A percentile compares a stretch with the other conserved stretches of the same genome.
phyloP scores from a whole-genome alignment of 2,797 vertebrate genomes.

The Bufotes viridis region DNA sequence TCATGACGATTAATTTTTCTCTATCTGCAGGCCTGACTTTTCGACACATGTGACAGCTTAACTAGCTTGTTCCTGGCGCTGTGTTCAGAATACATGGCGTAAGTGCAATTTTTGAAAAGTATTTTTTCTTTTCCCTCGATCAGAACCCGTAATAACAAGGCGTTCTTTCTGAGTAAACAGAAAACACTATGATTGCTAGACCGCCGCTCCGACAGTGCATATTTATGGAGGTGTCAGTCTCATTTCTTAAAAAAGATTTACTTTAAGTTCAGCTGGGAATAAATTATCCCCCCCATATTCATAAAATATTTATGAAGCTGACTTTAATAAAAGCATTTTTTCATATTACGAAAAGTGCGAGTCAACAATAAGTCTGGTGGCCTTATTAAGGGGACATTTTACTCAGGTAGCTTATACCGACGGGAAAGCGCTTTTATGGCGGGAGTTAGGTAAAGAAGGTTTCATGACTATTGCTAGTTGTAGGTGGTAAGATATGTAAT shows the following conservation, averaged over 20 bases:
- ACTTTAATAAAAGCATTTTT: constrained; percentile 45
- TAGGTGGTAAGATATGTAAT: constrained; percentile 1
- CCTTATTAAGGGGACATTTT: constrained; percentile 15
- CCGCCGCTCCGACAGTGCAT: not conserved
- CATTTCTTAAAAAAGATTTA: constrained; percentile 35
- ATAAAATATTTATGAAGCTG: constrained; percentile 56
- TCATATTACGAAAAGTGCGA: constrained; percentile 32
- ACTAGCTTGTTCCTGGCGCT: constrained; percentile 26
- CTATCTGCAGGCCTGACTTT: not conserved
- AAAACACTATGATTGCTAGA: constrained; percentile 16
- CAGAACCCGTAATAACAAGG: not conserved
- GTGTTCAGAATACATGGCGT: not conserved
- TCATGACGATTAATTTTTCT: constrained; percentile 2
- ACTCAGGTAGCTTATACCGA: constrained; percentile 4
- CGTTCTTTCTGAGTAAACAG: not conserved
- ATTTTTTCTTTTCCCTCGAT: not conserved
- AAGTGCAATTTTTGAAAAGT: constrained; percentile 2
- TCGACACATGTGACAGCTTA: constrained; percentile 13
- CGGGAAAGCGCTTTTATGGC: not conserved
- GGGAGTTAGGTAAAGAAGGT: not conserved
- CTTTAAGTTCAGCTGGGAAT: constrained; percentile 20
- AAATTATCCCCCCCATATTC: constrained; percentile 43
- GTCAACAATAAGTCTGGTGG: not conserved
- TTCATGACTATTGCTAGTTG: constrained; percentile 16
- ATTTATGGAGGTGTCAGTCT: constrained; percentile 48